phyloP scores from a whole-genome alignment of 2,888 invertebrate genomes.

The Lithophane ornitopus region DNA sequence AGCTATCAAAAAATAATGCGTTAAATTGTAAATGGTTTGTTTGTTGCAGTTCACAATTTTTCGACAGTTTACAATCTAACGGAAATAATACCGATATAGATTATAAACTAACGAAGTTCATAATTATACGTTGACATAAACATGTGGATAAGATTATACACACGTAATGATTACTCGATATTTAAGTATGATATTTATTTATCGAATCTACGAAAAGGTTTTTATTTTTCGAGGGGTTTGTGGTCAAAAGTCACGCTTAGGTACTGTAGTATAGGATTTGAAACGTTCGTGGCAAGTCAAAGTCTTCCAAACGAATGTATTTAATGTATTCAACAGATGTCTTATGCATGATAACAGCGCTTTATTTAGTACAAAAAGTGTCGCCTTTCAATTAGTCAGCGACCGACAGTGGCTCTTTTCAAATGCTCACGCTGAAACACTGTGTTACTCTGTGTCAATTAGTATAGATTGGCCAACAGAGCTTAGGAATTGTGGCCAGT shows the following conservation, averaged over 20 bases:
- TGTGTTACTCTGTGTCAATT: conserved; percentile 4
- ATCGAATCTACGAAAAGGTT: background rate
- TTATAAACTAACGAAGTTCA: too few species aligned
- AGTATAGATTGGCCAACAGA: background rate
- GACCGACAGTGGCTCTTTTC: background rate
- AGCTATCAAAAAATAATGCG: too few species aligned
- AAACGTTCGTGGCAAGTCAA: conserved; percentile 18
- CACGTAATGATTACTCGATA: background rate
- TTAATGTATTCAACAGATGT: conserved; percentile 14
- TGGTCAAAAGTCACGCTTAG: background rate
- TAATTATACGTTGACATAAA: background rate
- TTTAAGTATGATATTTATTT: background rate
- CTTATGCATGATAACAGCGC: conserved; percentile 9
- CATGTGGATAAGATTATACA: background rate
- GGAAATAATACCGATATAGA: too few species aligned
- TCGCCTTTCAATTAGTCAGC: conserved; percentile 26
- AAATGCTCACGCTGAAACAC: conserved; percentile 10
- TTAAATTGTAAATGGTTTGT: too few species aligned
- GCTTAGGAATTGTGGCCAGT: background rate
- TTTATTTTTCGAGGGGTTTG: background rate
- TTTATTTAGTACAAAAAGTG: background rate
- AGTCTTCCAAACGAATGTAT: background rate
- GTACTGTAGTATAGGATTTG: background rate
- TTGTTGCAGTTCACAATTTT: too few species aligned
- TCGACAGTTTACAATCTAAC: too few species aligned